Conservation (phyloP, 1,140 invertebrate species). For the Brachionus calyciflorus region DNA sequence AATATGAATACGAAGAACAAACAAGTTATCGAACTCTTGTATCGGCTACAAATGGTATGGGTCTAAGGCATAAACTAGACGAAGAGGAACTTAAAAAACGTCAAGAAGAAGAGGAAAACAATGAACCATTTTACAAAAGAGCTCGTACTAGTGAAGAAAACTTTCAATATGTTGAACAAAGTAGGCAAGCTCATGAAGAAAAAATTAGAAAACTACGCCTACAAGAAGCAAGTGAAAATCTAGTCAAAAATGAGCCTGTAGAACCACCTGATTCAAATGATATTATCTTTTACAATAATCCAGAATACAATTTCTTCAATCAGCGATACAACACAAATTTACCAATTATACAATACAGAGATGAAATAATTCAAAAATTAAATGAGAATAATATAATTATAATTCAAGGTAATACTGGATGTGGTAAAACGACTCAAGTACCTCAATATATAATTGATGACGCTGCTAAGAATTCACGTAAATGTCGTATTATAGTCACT, state of each 20-base stretch:
- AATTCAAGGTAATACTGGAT: constrained; percentile 64
- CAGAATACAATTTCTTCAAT: constrained; percentile 10
- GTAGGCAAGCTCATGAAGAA: not conserved
- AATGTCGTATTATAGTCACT: constrained; percentile 55
- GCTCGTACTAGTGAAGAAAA: constrained; percentile 15
- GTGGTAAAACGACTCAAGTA: constrained; percentile 59
- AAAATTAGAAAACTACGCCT: not conserved
- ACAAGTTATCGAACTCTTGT: not conserved
- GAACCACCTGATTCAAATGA: not conserved
- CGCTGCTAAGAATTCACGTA: constrained; percentile 50
- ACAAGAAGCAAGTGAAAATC: not conserved
- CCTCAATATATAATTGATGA: constrained; percentile 60
- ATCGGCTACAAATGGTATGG: not conserved
- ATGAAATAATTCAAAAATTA: not conserved
- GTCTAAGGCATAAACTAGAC: not conserved
- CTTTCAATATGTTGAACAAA: not conserved
- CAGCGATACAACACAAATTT: not conserved
- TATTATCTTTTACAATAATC: not conserved
- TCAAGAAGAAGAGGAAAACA: not conserved
- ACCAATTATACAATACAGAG: not conserved
- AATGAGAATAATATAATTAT: not conserved
- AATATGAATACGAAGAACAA: too few relatives aligned
- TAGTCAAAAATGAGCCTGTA: not conserved
- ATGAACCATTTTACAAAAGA: not conserved
- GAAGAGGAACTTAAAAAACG: not conserved